A percentile compares a stretch with the other conserved stretches of the same genome.
Conservation (phyloP, 2,797 vertebrate genomes). For the Pelochelys cantorii region DNA sequence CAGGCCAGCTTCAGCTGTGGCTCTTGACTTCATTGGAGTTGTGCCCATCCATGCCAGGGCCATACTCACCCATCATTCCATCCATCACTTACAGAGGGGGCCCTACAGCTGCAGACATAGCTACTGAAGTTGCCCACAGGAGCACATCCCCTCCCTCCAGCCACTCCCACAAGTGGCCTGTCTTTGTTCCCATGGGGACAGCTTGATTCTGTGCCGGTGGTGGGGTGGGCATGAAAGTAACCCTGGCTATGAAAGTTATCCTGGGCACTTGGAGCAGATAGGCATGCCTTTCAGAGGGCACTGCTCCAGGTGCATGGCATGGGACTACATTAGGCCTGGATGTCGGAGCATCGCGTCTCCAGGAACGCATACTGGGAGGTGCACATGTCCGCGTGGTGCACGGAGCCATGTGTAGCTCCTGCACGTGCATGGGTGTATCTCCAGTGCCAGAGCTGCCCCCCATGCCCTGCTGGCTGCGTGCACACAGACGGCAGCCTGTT, state of each 20-base stretch:
- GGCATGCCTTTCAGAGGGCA: not conserved
- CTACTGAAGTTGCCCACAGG: not conserved
- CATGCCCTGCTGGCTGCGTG: not conserved
- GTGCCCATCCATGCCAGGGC: not conserved
- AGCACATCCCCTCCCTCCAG: not conserved
- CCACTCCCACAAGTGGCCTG: not conserved
- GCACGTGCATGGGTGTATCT: not conserved
- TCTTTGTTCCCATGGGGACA: not conserved
- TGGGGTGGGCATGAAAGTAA: not conserved
- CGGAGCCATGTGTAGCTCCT: not conserved
- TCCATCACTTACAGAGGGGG: not conserved
- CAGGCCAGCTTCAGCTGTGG: not conserved
- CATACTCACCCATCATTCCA: not conserved
- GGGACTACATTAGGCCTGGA: not conserved
- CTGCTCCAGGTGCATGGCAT: not conserved
- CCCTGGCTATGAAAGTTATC: not conserved
- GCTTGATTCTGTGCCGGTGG: not conserved
- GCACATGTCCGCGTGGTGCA: not conserved
- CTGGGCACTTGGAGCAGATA: not conserved
- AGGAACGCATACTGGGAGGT: not conserved
- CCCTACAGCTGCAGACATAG: not conserved
- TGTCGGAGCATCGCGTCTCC: no score
- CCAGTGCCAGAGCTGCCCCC: no score
- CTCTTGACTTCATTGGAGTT: not conserved
- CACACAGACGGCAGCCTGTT: no score